These are phyloP conservation scores for Campylomormyrus tamandua DNA, from an alignment of 2,113 vertebrate species.

Conservation along the genomic window DNA sequence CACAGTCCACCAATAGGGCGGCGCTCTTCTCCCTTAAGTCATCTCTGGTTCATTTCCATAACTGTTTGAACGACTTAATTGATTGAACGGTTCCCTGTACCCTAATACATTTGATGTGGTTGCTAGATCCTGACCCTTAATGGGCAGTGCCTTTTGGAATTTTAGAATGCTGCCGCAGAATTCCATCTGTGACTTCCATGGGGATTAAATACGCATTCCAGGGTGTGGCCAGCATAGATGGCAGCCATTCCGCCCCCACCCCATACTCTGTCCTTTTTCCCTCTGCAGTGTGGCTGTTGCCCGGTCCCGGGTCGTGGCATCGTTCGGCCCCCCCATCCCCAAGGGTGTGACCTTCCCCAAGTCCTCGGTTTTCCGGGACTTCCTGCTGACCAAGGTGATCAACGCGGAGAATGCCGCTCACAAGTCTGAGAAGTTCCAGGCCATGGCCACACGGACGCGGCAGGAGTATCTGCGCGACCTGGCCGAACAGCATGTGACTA, in stretches of 20 bases:
- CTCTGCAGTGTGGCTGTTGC: constrained; percentile 79
- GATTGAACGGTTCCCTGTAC: not conserved
- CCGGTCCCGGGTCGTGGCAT: constrained; percentile 89
- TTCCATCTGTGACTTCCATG: not conserved
- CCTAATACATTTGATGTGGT: not conserved
- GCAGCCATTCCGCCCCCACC: not conserved
- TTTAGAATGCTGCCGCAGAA: not conserved
- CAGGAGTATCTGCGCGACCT: constrained; percentile 92
- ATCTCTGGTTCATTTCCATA: not conserved
- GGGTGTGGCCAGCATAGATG: not conserved
- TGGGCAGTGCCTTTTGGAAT: not conserved
- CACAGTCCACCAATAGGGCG: not conserved
- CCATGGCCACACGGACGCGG: constrained; percentile 89
- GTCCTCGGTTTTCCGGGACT: constrained; percentile 95
- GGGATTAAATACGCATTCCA: not conserved
- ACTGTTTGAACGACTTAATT: not conserved
- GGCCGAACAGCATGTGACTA: constrained; percentile 91
- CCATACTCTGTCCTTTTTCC: not conserved
- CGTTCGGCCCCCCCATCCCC: constrained; percentile 88
- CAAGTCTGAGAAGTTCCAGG: constrained; percentile 91
- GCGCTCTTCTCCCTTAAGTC: not conserved
- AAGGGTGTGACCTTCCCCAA: constrained; percentile 92
- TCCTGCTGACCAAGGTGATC: constrained; percentile 89
- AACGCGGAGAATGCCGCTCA: constrained; percentile 94
- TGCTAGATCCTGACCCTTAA: not conserved